Percentiles rank a stretch among this genome's conserved stretches.
phyloP scores from a whole-genome alignment of 2,797 vertebrate species.

The Geotrypetes seraphini region DNA sequence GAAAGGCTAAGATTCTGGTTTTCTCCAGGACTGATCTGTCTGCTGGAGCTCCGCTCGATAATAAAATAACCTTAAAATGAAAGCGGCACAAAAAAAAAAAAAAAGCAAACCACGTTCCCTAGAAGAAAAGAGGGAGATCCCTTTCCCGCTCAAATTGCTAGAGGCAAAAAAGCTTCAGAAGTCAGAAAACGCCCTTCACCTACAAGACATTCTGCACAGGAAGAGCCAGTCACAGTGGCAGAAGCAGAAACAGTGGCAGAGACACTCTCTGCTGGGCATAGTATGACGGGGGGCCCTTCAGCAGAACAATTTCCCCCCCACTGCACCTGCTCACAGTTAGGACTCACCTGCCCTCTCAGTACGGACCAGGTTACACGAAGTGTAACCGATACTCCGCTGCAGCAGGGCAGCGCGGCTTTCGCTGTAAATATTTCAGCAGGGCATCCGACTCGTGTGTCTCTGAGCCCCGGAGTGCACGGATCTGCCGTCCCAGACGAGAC shows the following conservation, averaged over 20 bases:
- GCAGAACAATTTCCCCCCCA: conserved; percentile 17
- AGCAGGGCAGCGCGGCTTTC: conserved; percentile 21
- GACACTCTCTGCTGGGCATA: conserved; percentile 87
- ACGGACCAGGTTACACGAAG: conserved; percentile 26
- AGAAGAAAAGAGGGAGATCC: no score
- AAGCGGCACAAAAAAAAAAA: no score
- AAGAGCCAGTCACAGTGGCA: conserved; percentile 79
- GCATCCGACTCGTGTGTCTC: conserved; percentile 29
- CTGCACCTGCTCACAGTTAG: conserved; percentile 32
- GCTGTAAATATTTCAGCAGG: conserved; percentile 57
- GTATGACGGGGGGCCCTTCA: conserved; percentile 37
- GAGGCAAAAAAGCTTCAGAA: background rate
- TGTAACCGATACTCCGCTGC: conserved; percentile 43
- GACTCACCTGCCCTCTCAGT: conserved; percentile 27
- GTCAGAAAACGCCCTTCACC: conserved; percentile 48
- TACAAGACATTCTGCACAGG: conserved; percentile 93
- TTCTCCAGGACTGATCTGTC: no score
- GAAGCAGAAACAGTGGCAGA: conserved; percentile 89
- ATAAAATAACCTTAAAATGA: no score
- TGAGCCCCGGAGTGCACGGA: background rate
- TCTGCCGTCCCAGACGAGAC: no score
- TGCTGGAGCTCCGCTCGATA: no score
- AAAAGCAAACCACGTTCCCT: no score
- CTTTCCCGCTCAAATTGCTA: no score
- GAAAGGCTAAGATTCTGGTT: no score